A percentile compares a stretch with the other conserved stretches of the same genome.
phyloP scores from a whole-genome alignment of 1,140 invertebrate genomes.

The Zaprionus lachaisei region DNA sequence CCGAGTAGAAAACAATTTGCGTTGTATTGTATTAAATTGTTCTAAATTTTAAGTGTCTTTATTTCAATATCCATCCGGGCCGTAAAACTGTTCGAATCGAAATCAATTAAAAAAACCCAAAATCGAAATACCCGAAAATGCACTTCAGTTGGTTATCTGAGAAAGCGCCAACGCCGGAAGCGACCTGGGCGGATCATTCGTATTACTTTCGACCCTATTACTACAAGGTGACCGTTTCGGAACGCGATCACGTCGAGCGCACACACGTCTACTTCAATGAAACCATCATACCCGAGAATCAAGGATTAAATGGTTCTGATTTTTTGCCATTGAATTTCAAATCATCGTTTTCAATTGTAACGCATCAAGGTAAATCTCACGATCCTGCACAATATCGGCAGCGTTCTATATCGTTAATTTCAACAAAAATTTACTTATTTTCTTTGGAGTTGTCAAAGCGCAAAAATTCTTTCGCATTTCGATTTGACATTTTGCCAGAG shows the following conservation, averaged over 20 bases:
- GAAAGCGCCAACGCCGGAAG: constrained; percentile 72
- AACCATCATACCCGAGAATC: constrained; percentile 81
- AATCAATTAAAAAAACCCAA: constrained; percentile 32
- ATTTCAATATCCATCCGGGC: constrained; percentile 67
- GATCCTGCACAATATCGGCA: background rate
- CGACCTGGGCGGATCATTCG: constrained; percentile 85
- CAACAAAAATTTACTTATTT: background rate
- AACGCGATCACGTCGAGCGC: constrained; percentile 86
- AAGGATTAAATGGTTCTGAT: constrained; percentile 83
- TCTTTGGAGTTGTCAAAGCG: constrained; percentile 26
- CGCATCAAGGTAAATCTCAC: constrained; percentile 86
- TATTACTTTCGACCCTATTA: constrained; percentile 81
- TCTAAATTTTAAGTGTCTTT: constrained; percentile 85
- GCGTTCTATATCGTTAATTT: background rate
- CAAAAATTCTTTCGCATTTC: constrained; percentile 19
- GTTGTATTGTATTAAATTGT: constrained; percentile 78
- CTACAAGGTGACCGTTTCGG: constrained; percentile 86
- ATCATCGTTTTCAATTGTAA: constrained; percentile 87
- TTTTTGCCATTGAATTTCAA: constrained; percentile 87
- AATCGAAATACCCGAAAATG: constrained; percentile 66
- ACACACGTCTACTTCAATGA: constrained; percentile 86
- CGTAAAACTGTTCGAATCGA: constrained; percentile 13
- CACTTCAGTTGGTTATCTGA: constrained; percentile 83
- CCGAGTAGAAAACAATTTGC: constrained; percentile 35
- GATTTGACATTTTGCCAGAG: constrained; percentile 61